Percentiles rank a stretch among this genome's conserved stretches.
Conservation (phyloP, 2,113 vertebrate species). For the Saguinus imperator region DNA sequence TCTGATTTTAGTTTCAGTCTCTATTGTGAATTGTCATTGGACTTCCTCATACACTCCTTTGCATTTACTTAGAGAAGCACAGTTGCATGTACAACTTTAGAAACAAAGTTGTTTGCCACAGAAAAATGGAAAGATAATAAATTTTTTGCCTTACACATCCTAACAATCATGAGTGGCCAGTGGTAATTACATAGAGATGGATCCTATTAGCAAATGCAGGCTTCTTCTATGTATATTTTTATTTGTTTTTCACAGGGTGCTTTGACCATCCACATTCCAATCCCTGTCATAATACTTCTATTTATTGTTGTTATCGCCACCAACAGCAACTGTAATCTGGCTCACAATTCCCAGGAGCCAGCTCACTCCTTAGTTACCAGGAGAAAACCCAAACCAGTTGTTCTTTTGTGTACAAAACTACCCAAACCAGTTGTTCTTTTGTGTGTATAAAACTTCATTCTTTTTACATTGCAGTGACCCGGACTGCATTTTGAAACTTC, state of each 20-base stretch:
- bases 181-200: neutral
- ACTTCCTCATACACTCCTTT: neutral
- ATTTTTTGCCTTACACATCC: neutral
- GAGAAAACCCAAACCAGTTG: constrained; percentile 48
- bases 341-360: constrained; percentile 2
- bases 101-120: neutral
- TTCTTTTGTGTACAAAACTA: constrained; percentile 27
- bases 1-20: neutral
- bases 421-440: constrained; percentile 36
- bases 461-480: constrained; percentile 47
- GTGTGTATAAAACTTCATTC: constrained; percentile 26
- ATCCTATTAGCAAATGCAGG: neutral
- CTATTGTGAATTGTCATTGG: neutral
- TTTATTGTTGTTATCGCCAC: constrained; percentile 36
- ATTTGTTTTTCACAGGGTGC: neutral
- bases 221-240: neutral
- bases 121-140: neutral
- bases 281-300: constrained; percentile 22
- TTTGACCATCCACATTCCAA: neutral
- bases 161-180: neutral
- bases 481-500: constrained; percentile 23
- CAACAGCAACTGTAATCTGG: constrained; percentile 26
- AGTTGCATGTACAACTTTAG: neutral
- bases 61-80: neutral
- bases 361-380: constrained; percentile 33